These are phyloP conservation scores for Grantiella picta DNA, from an alignment of 2,113 vertebrate genomes.

Conservation along the genomic window DNA sequence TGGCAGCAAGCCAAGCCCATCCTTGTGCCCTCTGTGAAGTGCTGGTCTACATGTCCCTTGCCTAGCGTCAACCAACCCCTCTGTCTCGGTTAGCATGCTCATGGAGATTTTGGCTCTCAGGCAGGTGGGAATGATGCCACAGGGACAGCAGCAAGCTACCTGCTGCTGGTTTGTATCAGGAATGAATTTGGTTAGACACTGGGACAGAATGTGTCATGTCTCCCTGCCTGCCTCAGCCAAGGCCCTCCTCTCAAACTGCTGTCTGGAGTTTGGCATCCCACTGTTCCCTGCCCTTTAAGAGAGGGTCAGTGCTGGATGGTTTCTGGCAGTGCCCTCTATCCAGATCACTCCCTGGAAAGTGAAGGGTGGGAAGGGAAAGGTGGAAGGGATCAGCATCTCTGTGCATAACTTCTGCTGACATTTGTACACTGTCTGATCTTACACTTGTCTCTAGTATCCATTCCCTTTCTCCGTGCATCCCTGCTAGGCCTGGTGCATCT, in stretches of 20 bases:
- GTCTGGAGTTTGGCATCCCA: not conserved
- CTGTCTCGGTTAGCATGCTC: not conserved
- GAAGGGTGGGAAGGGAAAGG: not conserved
- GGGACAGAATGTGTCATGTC: not conserved
- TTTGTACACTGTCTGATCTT: not conserved
- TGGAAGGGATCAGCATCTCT: not conserved
- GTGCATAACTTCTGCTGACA: not conserved
- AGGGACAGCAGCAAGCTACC: not conserved
- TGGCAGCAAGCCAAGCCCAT: not conserved
- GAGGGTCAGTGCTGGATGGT: not conserved
- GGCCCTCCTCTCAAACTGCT: not conserved
- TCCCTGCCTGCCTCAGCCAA: not conserved
- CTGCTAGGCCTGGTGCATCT: not conserved
- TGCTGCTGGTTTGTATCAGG: not conserved
- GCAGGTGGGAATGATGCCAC: not conserved
- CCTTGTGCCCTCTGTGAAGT: not conserved
- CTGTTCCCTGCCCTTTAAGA: not conserved
- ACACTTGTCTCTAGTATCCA: not conserved
- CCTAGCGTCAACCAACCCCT: not conserved
- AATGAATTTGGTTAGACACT: not conserved
- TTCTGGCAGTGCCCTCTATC: not conserved
- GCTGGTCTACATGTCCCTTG: not conserved
- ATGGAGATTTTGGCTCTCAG: not conserved
- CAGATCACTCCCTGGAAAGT: not conserved
- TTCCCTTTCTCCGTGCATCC: not conserved